These are phyloP conservation scores for Orchesella cincta DNA, from an alignment of 1,140 invertebrate genomes.

Conservation along the genomic window DNA sequence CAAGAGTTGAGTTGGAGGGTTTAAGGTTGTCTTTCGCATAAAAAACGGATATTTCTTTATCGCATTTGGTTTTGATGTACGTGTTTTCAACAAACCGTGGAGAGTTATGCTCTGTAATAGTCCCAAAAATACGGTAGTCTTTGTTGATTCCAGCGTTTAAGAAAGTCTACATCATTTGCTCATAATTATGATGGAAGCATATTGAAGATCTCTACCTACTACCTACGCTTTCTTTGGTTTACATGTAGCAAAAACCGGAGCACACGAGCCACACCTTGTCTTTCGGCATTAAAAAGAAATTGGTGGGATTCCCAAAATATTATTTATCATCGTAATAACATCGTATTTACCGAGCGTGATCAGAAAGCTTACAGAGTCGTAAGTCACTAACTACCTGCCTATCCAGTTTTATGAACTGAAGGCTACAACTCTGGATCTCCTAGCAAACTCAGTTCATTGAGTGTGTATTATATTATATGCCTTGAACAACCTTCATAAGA, in stretches of 20 bases:
- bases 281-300: conserved; percentile 13
- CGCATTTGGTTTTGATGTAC: too few relatives aligned
- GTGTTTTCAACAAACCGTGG: too few relatives aligned
- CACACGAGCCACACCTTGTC: conserved; percentile 16
- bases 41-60: too few relatives aligned
- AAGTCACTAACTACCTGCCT: conserved; percentile 24
- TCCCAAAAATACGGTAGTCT: too few relatives aligned
- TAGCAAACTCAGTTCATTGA: too few relatives aligned
- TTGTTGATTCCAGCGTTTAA: neutral
- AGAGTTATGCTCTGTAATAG: too few relatives aligned
- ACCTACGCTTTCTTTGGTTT: too few relatives aligned
- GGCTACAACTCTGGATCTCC: too few relatives aligned
- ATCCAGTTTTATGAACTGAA: conserved; percentile 16
- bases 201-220: neutral
- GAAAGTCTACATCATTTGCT: neutral
- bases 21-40: too few relatives aligned
- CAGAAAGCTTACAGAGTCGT: conserved; percentile 26
- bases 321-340: conserved; percentile 23
- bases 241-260: neutral
- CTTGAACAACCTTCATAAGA: too few relatives aligned
- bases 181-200: neutral
- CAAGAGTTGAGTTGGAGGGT: too few relatives aligned
- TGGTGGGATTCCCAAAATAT: conserved; percentile 16
- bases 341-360: conserved; percentile 25
- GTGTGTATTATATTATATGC: too few relatives aligned